These are phyloP conservation scores for Pachycephus smyrnensis DNA, from an alignment of 2,888 invertebrate species.

Conservation along the genomic window DNA sequence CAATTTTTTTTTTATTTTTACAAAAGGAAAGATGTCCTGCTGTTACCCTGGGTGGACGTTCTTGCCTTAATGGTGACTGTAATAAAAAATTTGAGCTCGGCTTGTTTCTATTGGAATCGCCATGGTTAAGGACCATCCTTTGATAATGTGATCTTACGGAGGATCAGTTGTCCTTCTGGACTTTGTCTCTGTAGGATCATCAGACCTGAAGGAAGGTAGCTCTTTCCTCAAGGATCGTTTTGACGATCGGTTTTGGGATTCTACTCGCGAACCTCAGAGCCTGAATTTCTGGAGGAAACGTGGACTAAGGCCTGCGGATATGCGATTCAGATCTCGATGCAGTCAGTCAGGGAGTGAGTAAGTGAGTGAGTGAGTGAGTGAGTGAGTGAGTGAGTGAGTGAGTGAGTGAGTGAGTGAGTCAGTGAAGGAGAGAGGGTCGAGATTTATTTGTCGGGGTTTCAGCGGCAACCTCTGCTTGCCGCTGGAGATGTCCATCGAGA, in stretches of 20 bases:
- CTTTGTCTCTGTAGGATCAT: not conserved
- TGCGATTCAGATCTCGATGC: slow-evolving; percentile 45
- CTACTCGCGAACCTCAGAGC: slow-evolving; percentile 35
- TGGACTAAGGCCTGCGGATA: slow-evolving; percentile 39
- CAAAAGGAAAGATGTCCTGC: not conserved
- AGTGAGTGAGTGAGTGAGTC: slow-evolving; percentile 23
- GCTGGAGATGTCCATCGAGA: slow-evolving; percentile 58
- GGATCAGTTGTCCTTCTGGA: not conserved
- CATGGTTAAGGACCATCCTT: not conserved
- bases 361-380: slow-evolving; percentile 8
- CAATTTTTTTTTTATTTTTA: not conserved
- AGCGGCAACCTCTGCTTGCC: slow-evolving; percentile 41
- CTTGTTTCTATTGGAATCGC: not conserved
- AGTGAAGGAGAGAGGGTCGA: slow-evolving; percentile 39
- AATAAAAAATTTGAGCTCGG: not conserved
- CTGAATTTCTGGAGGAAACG: slow-evolving; percentile 35
- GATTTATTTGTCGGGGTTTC: slow-evolving; percentile 56
- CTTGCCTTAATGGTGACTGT: not conserved
- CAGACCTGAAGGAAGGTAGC: not conserved
- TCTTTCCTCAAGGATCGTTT: not conserved
- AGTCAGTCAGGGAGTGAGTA: slow-evolving; percentile 38
- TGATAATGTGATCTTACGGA: not conserved
- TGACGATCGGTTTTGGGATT: slow-evolving; percentile 31
- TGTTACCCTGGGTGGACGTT: not conserved
- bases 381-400: slow-evolving; percentile 10